Base-by-base conservation (phyloP, 2,797 vertebrate species). In the Scomberomorus guttatus region DNA sequence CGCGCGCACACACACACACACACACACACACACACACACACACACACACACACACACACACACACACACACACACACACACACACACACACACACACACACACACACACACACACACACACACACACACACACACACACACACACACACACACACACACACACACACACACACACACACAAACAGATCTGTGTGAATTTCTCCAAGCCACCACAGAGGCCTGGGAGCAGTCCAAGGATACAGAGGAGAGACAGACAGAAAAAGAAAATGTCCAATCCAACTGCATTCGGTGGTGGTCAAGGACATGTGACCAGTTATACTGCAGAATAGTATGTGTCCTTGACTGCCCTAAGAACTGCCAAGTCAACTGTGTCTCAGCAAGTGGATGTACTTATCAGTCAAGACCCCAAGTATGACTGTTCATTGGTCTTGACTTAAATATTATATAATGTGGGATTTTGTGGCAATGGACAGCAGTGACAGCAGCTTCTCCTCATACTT, bases 151-250 rank as follows among this genome's bases (percentile, higher is more conserved):
- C 29, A 29, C 29, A 29, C 29, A 29, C 5, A 32, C 29, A 32
- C 29, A 32, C 29, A 32, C 29, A 52, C 56, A 62, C 52, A 56
- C 20, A 25, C 42, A 42, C 20, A 44, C 57, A 2, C 27, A 64
- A 44, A 69, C 66, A 80, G 34, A 75, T 56, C 55, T 78, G 69
- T 65, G 70, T 79, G 56, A 80, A 85, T 82, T 75, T 72, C 63
- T 85, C 60, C 62, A 72, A 85, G 86, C 75, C 77, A 58, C 83
- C 63, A 67, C 75, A 76, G 82, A 84, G 85, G 27, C 73, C 81
- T 71, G 57, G 72, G 60, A 85, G 50, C 71, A 61, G 73, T 75
- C 79, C 80, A 84, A 81, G 73, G 85, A 72, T 75, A 37, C 64
- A 57, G 39, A 77, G 59, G 42, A 65, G 50, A 73, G 32, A 70